Conservation (phyloP, 2,888 invertebrate genomes). For the Tortricodes alternella region DNA sequence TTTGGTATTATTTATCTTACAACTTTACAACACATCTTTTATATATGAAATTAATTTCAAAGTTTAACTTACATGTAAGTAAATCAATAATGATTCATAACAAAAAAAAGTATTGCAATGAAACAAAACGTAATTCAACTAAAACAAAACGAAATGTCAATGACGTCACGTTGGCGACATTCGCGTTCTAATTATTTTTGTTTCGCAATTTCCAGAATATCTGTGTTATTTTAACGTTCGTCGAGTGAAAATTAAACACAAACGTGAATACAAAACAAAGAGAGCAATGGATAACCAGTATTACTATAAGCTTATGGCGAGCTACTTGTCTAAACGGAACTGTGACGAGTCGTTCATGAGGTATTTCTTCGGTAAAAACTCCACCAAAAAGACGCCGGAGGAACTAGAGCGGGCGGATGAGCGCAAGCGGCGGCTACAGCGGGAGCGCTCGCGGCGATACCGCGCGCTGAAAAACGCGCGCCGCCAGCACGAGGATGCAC, state of each 20-base stretch:
- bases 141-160: slow-evolving; percentile 46
- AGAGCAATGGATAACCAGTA: slow-evolving; percentile 73
- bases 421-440: slow-evolving; percentile 69
- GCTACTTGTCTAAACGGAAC: slow-evolving; percentile 75
- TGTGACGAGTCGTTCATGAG: slow-evolving; percentile 80
- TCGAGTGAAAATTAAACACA: slow-evolving; percentile 16
- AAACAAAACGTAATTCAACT: slow-evolving; percentile 22
- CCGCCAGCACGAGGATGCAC: slow-evolving; percentile 65
- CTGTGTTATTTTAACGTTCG: slow-evolving; percentile 44
- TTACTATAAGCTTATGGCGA: slow-evolving; percentile 77
- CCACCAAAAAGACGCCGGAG: slow-evolving; percentile 71
- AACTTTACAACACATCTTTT: no score
- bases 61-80: no score
- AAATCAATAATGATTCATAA: no score
- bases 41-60: background rate
- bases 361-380: slow-evolving; percentile 76
- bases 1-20: no score
- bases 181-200: slow-evolving; percentile 77
- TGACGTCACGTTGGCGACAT: slow-evolving; percentile 67
- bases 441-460: slow-evolving; percentile 72
- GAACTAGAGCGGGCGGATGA: slow-evolving; percentile 75
- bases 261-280: slow-evolving; percentile 14
- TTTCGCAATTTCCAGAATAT: slow-evolving; percentile 70
- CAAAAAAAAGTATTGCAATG: background rate
- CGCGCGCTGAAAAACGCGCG: slow-evolving; percentile 74